Percentiles rank a stretch among this genome's conserved stretches.
Conservation (phyloP, 2,888 invertebrate genomes). For the Xestia ashworthii region DNA sequence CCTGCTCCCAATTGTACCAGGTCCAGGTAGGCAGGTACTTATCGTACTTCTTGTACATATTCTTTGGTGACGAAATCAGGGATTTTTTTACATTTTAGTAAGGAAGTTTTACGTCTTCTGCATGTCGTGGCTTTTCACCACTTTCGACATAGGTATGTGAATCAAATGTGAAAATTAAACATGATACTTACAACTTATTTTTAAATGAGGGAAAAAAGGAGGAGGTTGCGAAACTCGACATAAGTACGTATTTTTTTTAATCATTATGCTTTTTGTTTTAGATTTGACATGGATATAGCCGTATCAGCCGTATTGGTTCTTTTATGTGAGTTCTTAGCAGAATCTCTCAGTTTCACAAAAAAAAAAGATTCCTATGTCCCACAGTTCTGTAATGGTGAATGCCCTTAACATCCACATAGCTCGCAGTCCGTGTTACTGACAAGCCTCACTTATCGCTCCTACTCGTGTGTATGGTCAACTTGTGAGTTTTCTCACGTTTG, state of each 20-base stretch:
- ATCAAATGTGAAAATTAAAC: not conserved
- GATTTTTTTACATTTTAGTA: not conserved
- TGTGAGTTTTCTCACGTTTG: constrained; percentile 59
- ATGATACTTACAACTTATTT: not conserved
- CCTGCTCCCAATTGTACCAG: too few species aligned
- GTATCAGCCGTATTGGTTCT: not conserved
- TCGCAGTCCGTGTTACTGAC: constrained; percentile 8
- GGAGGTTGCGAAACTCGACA: too few species aligned
- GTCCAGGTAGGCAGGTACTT: not conserved
- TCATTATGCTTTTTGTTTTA: not conserved
- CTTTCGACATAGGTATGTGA: not conserved
- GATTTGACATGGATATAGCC: too few species aligned
- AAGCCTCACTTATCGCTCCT: constrained; percentile 27
- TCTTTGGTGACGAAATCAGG: not conserved
- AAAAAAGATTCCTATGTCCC: not conserved
- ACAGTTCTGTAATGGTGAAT: constrained; percentile 17
- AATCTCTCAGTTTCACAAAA: constrained; percentile 3
- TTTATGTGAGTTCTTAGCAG: not conserved
- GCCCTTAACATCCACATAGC: constrained; percentile 19
- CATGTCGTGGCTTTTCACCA: not conserved
- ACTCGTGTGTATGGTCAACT: constrained; percentile 40
- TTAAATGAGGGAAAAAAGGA: too few species aligned
- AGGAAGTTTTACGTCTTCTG: not conserved
- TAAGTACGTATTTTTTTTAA: too few species aligned
- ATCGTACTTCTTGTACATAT: not conserved